Evolutionary conservation across 1,140 invertebrate genomes (phyloP), one percentile per base, ranked within the genome.

Genomic region (Branchinecta lynchi): DNA sequence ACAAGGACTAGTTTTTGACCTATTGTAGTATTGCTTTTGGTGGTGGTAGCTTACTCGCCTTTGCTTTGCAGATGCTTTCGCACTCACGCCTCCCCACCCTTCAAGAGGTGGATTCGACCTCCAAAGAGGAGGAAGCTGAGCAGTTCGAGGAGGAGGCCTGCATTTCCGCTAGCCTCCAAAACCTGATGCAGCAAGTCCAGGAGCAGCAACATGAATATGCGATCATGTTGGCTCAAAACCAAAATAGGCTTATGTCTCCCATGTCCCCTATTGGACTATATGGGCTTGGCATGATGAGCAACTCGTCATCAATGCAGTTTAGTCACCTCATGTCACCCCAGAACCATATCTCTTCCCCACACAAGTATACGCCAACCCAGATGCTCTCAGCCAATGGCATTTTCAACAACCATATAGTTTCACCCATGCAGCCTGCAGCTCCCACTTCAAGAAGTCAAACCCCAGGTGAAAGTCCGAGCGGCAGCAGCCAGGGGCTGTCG

Each of bases 171-270:
- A 60, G 51, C 17, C 51, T 60, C 17, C 51, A 60, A 60, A 45
- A 67, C 8, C 45, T 71, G 44, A 67, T 69, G 68, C 67, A 71
- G 17, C 68, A 70, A 45, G 65, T 71, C 12, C 71, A 71, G n/a
- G 45, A 71, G 9, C 71, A 71, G 66, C 71, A 71, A 15, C 67
- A 71, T 45, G 67, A 71, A 45, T 71, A 71, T 68, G 65, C 71
- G 43, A 69, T 71, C 46, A 68, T 71, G 7, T 44, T 71, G 17
- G 71, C 71, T 3, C 71, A 71, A 69, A 60, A 60, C 17, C 51
- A 60, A 60, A 60, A 60, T 6, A 15, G 12, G 12, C 17, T 60
- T 1, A 60, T 60, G 51, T 60, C 51, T 2, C 51, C 51, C 17
- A 60, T 60, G 51, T 60, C 51, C 12, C 51, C 51, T 20, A 60